phyloP scores from a whole-genome alignment of 2,113 vertebrate genomes.

The Neomonachus schauinslandi region DNA sequence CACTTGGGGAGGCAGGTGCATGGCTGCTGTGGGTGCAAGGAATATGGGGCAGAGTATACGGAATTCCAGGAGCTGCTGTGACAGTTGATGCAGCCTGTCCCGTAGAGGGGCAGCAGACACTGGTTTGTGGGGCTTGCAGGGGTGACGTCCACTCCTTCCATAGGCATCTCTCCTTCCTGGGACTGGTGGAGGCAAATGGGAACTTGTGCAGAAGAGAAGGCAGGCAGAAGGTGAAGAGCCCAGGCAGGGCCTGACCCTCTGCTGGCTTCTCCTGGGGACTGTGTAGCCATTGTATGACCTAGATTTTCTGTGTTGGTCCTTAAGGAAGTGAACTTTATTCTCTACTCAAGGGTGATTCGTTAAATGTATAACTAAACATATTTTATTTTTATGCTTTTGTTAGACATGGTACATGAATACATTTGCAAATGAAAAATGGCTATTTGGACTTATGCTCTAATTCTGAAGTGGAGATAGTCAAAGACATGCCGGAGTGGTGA shows the following conservation, averaged over 20 bases:
- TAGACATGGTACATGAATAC: background rate
- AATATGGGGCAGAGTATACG: background rate
- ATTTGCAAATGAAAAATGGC: background rate
- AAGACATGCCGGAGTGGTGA: background rate
- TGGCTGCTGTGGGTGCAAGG: background rate
- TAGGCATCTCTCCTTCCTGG: background rate
- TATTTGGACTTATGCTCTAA: background rate
- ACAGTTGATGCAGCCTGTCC: background rate
- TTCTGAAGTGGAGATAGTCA: background rate
- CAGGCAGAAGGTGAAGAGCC: background rate
- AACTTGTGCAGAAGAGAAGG: background rate
- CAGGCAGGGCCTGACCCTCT: background rate
- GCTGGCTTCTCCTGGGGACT: fast-evolving
- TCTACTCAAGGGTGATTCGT: background rate
- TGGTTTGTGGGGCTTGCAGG: background rate
- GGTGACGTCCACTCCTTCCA: background rate
- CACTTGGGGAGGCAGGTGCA: background rate
- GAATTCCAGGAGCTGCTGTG: background rate
- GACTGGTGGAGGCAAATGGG: background rate
- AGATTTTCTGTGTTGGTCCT: background rate
- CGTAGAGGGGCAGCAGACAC: background rate
- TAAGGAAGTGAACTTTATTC: background rate
- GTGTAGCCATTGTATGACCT: fast-evolving
- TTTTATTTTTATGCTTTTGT: constrained; percentile 29
- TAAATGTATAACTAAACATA: background rate